phyloP scores from a whole-genome alignment of 2,113 vertebrate species.

The pig (Sus scrofa) region T2T-Sscrofa CM000816.6:25561501-25562000 shows the following conservation, averaged over 20 bases:
- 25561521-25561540: constrained; percentile 55
- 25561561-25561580: constrained; percentile 71
- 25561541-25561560: constrained; percentile 68
- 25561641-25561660: constrained; percentile 79
- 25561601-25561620: constrained; percentile 78
- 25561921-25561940: constrained; percentile 80
- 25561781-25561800: constrained; percentile 78
- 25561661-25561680: constrained; percentile 88
- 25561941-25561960: constrained; percentile 58
- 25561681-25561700: constrained; percentile 80
- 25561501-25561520: constrained; percentile 79
- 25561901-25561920: constrained; percentile 82
- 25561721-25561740: constrained; percentile 90
- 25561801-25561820: constrained; percentile 75
- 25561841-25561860: constrained; percentile 80
- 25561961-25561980: constrained; percentile 20
- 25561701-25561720: constrained; percentile 85
- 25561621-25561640: background rate
- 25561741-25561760: constrained; percentile 82
- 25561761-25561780: constrained; percentile 65
- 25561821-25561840: constrained; percentile 80
- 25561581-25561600: constrained; percentile 89
- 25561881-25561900: constrained; percentile 86
- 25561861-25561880: constrained; percentile 86
- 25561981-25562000: background rate